Evolutionary conservation across 2,888 invertebrate genomes (phyloP), one percentile per base, ranked within the genome.

Genomic region (Diaphora mendica): DNA sequence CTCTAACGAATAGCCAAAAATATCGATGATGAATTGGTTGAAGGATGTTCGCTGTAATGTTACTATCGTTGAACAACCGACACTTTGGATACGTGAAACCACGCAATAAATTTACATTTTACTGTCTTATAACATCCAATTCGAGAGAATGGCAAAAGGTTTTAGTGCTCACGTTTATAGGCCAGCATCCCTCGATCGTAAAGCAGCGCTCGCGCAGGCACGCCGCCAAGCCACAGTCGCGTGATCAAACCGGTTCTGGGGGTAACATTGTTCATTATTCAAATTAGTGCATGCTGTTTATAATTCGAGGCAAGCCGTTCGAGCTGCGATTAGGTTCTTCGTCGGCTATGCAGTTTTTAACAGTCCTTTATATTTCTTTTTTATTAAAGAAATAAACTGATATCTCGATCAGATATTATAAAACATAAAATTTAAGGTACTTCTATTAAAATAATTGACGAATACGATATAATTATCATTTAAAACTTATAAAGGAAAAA

Each of bases 201-300:
- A 91, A 90, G 81, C 83, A 82, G 85, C 86, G 87, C 86, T 79
- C 73, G 86, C 86, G 87, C 89, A 84, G 87, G 82, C 82, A 77
- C 82, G 81, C 77, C 79, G 79, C 76, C 26, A 30, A 62, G 78
- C 72, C 70, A 72, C 83, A 83, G 85, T 92, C 90, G 92, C 92
- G 92, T 93, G 93, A 91, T 90, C 86, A 86, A 91, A 94, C 94
- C 93, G 92, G 94, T 94, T 89, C 78, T 85, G 78, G 83, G 88
- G 91, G 90, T 91, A 92, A 93, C 93, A 93, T 92, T 92, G 92
- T 94, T 92, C 94, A 93, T 94, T 94, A 94, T 94, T 94, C 92
- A 94, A 94, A 94, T 94, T 93, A 93, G 91, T 92, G 91, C 92
- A 91, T 91, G 93, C 89, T 93, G 92, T 90, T n/a, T 93, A 92